These are phyloP conservation scores for Halocynthia roretzi DNA, from an alignment of 23 tunicate species.

Conservation along the genomic window DNA sequence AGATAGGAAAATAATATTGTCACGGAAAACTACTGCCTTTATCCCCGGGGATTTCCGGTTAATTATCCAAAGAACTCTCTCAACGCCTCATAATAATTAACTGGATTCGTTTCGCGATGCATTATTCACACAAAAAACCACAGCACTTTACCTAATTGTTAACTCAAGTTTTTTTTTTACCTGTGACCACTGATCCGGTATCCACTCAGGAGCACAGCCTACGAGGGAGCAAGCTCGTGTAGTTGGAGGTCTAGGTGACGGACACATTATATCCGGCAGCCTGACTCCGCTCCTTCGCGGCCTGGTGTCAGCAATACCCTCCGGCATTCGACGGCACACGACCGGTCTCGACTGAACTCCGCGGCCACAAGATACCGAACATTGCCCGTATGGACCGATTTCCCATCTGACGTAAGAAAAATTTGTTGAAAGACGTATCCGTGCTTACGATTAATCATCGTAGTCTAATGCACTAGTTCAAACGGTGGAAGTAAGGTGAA, in stretches of 20 bases:
- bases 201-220: constrained; percentile 66
- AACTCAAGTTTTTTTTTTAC: constrained; percentile 13
- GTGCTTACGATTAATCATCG: no score
- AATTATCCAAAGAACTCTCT: no score
- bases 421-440: background rate
- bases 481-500: no score
- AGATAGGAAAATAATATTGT: no score
- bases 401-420: constrained; percentile 46
- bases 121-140: no score
- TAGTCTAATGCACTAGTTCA: no score
- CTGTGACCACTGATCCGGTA: constrained; percentile 28
- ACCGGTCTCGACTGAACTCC: constrained; percentile 58
- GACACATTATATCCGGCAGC: constrained; percentile 76
- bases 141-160: background rate
- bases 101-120: no score
- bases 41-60: no score
- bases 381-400: constrained; percentile 48
- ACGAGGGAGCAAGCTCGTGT: constrained; percentile 31
- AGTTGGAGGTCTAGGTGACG: constrained; percentile 59
- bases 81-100: no score
- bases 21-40: no score
- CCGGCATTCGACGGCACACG: constrained; percentile 63
- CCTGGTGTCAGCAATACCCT: constrained; percentile 4
- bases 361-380: constrained; percentile 63
- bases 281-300: background rate